These are phyloP conservation scores for Drosophila macrospina DNA, from an alignment of 2,888 invertebrate genomes.

Conservation along the genomic window DNA sequence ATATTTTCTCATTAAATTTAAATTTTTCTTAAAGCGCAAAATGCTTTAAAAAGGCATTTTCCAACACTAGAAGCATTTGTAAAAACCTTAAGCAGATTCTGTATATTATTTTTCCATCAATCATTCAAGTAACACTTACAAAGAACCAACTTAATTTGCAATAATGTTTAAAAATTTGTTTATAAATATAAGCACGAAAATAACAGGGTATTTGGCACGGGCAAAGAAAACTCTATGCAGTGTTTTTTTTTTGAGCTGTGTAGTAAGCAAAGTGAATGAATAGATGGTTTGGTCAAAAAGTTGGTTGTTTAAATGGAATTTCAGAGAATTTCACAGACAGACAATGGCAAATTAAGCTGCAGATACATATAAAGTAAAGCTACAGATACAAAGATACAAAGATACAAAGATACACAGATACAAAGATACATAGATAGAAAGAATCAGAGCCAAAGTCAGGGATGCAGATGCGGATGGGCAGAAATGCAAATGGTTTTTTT, in stretches of 20 bases:
- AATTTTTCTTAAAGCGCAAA: too few relatives aligned
- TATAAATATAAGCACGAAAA: too few relatives aligned
- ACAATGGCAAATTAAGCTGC: slow-evolving; percentile 55
- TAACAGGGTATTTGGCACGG: too few relatives aligned
- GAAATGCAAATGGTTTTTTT: slow-evolving; percentile 59
- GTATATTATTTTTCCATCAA: too few relatives aligned
- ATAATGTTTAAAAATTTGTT: too few relatives aligned
- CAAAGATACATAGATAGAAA: neutral
- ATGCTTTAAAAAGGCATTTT: too few relatives aligned
- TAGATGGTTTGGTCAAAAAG: slow-evolving; percentile 12
- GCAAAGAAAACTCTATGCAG: too few relatives aligned
- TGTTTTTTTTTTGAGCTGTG: slow-evolving; percentile 38
- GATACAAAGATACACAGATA: neutral
- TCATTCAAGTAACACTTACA: too few relatives aligned
- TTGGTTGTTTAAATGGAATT: slow-evolving; percentile 46
- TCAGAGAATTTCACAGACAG: slow-evolving; percentile 56
- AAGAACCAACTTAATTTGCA: too few relatives aligned
- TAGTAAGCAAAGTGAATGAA: slow-evolving; percentile 39
- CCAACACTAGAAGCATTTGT: too few relatives aligned
- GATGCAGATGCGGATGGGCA: slow-evolving; percentile 40
- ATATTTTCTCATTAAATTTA: too few relatives aligned
- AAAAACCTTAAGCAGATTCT: too few relatives aligned
- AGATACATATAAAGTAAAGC: slow-evolving; percentile 17
- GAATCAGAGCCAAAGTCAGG: slow-evolving; percentile 24
- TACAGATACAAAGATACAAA: slow-evolving; percentile 5